Conservation (phyloP, 2,888 invertebrate genomes). For the Pterostichus madidus region DNA sequence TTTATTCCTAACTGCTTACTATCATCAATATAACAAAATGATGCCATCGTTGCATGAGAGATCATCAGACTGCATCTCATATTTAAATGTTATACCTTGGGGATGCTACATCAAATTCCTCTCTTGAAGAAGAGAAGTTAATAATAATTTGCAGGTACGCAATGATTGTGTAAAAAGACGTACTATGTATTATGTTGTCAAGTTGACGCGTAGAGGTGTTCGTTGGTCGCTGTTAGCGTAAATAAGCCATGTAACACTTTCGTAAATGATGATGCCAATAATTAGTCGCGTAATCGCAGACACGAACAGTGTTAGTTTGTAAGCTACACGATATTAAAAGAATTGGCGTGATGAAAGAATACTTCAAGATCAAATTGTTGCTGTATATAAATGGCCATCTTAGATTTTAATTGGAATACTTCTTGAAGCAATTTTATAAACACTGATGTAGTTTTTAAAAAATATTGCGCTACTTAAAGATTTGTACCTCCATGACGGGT, state of each 20-base stretch:
- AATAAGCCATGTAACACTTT: constrained; percentile 44
- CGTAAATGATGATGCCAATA: constrained; percentile 51
- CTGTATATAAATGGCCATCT: too few species aligned
- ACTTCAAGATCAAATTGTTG: too few species aligned
- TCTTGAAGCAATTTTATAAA: too few species aligned
- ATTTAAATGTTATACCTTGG: constrained; percentile 19
- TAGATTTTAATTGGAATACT: too few species aligned
- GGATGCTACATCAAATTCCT: constrained; percentile 11
- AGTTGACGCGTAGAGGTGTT: constrained; percentile 44
- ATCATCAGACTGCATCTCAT: constrained; percentile 11
- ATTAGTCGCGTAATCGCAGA: constrained; percentile 44
- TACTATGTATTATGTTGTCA: constrained; percentile 52
- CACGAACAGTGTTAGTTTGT: too few species aligned
- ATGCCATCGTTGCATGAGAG: constrained; percentile 32
- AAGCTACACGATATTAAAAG: too few species aligned
- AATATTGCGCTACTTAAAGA: too few species aligned
- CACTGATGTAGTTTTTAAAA: too few species aligned
- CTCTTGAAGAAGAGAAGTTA: background rate
- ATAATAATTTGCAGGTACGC: constrained; percentile 45
- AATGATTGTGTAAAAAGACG: constrained; percentile 45
- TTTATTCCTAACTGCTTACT: background rate
- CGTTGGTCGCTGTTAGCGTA: constrained; percentile 6
- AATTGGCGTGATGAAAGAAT: too few species aligned
- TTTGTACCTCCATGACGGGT: too few species aligned
- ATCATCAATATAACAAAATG: constrained; percentile 35